Evolutionary conservation across 23 tunicate genomes (phyloP).

Genomic region (Clavelina lepadiformis): DNA sequence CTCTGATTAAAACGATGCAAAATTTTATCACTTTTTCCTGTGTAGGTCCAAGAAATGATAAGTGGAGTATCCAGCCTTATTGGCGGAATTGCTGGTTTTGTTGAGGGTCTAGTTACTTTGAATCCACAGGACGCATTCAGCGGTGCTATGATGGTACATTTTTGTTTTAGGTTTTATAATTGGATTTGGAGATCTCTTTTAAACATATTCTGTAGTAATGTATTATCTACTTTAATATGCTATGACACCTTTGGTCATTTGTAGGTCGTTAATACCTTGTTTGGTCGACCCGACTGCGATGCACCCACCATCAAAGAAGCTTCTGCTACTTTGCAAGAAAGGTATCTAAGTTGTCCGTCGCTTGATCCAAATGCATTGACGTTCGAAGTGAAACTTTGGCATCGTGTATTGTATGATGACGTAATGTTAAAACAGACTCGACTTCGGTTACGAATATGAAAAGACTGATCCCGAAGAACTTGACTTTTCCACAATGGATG

Average conservation of each 20-base stretch:
- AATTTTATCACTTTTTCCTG: background rate
- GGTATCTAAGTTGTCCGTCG: background rate
- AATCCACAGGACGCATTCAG: conserved; percentile 19
- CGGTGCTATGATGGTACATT: conserved; percentile 10
- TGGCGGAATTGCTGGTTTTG: conserved; percentile 31
- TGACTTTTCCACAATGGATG: conserved; percentile 27
- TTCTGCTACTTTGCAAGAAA: conserved; percentile 14
- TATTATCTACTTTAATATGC: no score
- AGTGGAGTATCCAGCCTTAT: conserved; percentile 2
- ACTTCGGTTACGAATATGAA: conserved; percentile 24
- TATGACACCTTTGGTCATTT: background rate
- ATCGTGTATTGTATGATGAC: no score
- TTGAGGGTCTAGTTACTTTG: conserved; percentile 5
- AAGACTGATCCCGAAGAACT: conserved; percentile 25
- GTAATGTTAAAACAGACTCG: no score
- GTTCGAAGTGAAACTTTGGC: no score
- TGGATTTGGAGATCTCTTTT: no score
- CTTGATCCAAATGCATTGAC: no score
- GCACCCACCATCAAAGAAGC: conserved; percentile 19
- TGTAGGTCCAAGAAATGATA: no score
- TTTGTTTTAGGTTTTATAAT: no score
- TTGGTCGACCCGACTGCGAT: conserved; percentile 13
- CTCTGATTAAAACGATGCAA: no score
- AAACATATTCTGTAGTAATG: no score
- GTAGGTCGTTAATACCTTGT: conserved; percentile 9